Evolutionary conservation across 2,888 invertebrate species (phyloP).

Genomic region (Lithophane leautieri): DNA sequence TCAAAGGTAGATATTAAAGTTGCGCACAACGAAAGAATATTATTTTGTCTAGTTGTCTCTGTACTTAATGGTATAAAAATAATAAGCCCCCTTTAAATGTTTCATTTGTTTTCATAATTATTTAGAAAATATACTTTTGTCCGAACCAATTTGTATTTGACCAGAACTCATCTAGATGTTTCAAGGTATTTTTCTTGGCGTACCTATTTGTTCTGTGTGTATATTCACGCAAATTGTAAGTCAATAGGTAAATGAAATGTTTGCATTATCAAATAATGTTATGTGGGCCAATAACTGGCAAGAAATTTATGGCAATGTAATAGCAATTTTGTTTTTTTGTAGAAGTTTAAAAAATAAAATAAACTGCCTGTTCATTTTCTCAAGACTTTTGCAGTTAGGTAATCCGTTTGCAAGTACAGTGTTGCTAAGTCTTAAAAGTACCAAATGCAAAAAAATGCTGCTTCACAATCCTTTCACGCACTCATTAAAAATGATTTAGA

Average conservation of each 20-base stretch:
- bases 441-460: neutral
- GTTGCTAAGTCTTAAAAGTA: neutral
- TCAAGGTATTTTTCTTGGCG: neutral
- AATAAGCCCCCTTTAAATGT: neutral
- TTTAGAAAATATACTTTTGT: neutral
- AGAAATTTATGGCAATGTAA: neutral
- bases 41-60: neutral
- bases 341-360: neutral
- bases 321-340: neutral
- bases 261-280: neutral
- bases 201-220: neutral
- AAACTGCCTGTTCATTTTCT: neutral
- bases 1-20: neutral
- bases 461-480: neutral
- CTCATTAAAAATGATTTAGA: neutral
- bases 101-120: neutral
- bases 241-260: neutral
- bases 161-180: neutral
- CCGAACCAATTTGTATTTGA: neutral
- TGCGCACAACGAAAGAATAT: neutral
- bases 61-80: no score
- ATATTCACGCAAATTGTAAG: neutral
- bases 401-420: neutral
- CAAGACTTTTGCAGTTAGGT: neutral
- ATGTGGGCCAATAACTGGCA: neutral